A percentile compares a stretch with the other conserved stretches of the same genome.
These are phyloP conservation scores for Squalus acanthias DNA, from an alignment of 2,797 vertebrate genomes.

Conservation along the genomic window DNA sequence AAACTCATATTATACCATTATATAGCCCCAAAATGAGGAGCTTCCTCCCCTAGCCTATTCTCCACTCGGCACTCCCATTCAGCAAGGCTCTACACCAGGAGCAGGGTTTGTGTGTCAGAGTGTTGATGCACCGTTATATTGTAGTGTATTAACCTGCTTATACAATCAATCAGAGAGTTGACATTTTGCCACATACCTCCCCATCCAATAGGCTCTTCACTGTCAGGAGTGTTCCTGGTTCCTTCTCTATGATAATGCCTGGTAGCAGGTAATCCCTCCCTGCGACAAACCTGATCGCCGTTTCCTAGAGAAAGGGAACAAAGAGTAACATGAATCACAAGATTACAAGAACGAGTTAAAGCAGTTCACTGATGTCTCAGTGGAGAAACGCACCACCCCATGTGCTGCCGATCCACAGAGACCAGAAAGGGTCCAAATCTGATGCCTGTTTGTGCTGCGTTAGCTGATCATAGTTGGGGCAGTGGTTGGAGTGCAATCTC, in stretches of 20 bases:
- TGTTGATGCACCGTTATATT: not conserved
- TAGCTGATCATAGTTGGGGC: not conserved
- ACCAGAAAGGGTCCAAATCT: not conserved
- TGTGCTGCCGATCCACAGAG: not conserved
- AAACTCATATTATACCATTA: not conserved
- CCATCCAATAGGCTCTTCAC: not conserved
- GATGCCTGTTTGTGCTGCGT: not conserved
- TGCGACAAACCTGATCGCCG: not conserved
- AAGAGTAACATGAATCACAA: not conserved
- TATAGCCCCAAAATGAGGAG: not conserved
- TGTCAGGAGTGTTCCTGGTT: not conserved
- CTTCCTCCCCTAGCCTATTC: not conserved
- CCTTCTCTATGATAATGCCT: not conserved
- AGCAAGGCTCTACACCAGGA: not conserved
- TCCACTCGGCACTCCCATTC: not conserved
- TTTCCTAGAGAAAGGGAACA: not conserved
- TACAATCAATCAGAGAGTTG: not conserved
- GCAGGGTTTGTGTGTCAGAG: not conserved
- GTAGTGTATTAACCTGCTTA: not conserved
- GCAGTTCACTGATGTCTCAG: not conserved
- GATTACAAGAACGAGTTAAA: not conserved
- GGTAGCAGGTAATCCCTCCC: not conserved
- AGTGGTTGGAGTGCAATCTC: not conserved
- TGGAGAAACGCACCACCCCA: not conserved
- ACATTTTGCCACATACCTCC: not conserved